Conservation (phyloP, 92 coral and sea anemone genomes). For the Porites evermanni region DNA sequence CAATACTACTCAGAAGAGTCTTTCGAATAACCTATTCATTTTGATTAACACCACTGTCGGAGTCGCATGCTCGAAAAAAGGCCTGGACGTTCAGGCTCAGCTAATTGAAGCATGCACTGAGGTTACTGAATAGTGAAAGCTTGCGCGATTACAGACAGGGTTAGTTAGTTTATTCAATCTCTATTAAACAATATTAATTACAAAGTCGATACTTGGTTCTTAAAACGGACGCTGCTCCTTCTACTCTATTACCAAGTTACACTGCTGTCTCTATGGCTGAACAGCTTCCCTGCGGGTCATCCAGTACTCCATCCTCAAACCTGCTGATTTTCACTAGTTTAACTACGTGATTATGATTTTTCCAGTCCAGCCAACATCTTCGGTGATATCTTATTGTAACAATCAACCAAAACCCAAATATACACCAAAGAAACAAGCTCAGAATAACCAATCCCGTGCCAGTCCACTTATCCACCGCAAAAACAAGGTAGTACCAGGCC, state of each 20-base stretch:
- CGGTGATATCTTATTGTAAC: constrained; percentile 84
- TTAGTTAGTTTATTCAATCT: too few relatives aligned
- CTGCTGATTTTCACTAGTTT: constrained; percentile 51
- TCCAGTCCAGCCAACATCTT: constrained; percentile 88
- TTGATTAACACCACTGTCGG: too few relatives aligned
- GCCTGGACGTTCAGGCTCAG: too few relatives aligned
- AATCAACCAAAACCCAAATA: constrained; percentile 79
- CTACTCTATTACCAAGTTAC: background rate
- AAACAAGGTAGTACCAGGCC: constrained; percentile 83
- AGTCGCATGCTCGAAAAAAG: too few relatives aligned
- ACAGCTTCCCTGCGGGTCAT: background rate
- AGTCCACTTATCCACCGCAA: constrained; percentile 69
- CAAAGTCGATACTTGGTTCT: too few relatives aligned
- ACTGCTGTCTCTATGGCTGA: constrained; percentile 22
- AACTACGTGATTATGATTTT: constrained; percentile 79
- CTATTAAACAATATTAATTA: too few relatives aligned
- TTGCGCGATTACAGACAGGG: too few relatives aligned
- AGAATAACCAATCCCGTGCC: constrained; percentile 80
- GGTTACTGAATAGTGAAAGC: too few relatives aligned
- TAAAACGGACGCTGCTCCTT: too few relatives aligned
- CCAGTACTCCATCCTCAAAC: constrained; percentile 10
- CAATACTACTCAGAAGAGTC: too few relatives aligned
- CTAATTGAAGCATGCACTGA: too few relatives aligned
- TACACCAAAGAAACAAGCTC: constrained; percentile 81
- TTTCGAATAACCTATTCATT: too few relatives aligned